A percentile compares a stretch with the other conserved stretches of the same genome.
Evolutionary conservation across 2,113 vertebrate species (phyloP).

Genomic region (Galbula dea): DNA sequence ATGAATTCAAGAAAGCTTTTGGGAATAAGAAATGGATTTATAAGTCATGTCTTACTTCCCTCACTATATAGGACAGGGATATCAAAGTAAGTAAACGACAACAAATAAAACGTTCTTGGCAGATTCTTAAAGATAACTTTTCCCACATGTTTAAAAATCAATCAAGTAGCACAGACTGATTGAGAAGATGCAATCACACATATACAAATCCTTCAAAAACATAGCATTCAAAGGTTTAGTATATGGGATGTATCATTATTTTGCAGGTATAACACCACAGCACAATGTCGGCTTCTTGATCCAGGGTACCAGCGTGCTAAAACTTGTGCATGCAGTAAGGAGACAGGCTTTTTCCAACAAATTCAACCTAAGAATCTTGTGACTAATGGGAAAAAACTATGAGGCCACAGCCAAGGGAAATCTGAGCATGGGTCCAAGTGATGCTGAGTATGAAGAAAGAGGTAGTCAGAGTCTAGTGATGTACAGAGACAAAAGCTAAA

Average conservation of each 20-base stretch:
- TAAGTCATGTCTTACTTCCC: not conserved
- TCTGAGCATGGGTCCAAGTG: not conserved
- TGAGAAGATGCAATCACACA: not conserved
- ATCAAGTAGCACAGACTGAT: not conserved
- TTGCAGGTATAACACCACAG: not conserved
- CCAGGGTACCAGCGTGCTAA: not conserved
- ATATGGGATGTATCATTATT: not conserved
- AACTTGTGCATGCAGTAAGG: not conserved
- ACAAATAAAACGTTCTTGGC: not conserved
- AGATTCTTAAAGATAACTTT: not conserved
- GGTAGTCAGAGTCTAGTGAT: rapidly evolving
- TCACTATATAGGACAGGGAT: not conserved
- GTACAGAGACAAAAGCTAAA: not conserved
- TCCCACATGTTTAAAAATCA: not conserved
- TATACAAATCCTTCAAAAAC: not conserved
- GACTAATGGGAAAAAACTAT: not conserved
- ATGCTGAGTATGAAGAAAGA: not conserved
- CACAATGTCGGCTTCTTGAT: not conserved
- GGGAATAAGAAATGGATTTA: not conserved
- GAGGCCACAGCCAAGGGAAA: not conserved
- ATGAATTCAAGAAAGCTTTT: not conserved
- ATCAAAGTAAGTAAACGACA: not conserved
- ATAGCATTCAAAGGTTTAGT: not conserved
- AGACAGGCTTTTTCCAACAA: not conserved
- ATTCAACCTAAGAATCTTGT: not conserved